Conservation (phyloP, 2,113 vertebrate genomes). For the Riparia riparia region DNA sequence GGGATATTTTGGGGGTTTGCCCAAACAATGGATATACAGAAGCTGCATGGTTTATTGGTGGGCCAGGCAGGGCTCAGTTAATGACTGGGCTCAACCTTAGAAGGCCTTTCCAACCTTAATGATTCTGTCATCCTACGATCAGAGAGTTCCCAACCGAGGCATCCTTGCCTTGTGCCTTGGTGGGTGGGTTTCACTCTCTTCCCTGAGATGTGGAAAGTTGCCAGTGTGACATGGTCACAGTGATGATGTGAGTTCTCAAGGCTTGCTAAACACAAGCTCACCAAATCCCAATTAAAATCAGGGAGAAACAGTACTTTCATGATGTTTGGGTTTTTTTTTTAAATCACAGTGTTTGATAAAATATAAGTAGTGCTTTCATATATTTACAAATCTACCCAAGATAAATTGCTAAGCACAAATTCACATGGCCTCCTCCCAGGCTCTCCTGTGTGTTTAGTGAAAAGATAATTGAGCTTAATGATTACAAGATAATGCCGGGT, state of each 20-base stretch:
- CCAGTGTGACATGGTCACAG: background rate
- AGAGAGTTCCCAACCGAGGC: background rate
- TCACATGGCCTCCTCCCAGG: background rate
- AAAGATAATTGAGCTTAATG: background rate
- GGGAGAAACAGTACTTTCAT: background rate
- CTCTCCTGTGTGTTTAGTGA: background rate
- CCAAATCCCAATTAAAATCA: background rate
- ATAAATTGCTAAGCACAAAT: background rate
- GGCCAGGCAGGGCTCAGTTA: background rate
- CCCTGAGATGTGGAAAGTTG: background rate
- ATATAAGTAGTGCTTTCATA: background rate
- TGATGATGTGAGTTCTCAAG: background rate
- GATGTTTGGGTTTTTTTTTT: background rate
- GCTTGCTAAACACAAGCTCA: background rate
- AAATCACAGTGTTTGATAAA: background rate
- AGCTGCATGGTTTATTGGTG: background rate
- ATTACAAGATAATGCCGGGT: background rate
- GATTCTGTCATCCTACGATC: background rate
- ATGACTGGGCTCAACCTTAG: background rate
- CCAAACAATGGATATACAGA: background rate
- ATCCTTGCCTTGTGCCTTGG: background rate
- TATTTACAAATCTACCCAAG: background rate
- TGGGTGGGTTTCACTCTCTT: background rate
- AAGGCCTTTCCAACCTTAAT: background rate
- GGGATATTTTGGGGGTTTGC: background rate